These are phyloP conservation scores for Caenorhabditis plicata DNA, from an alignment of 2,888 invertebrate species.

Conservation along the genomic window DNA sequence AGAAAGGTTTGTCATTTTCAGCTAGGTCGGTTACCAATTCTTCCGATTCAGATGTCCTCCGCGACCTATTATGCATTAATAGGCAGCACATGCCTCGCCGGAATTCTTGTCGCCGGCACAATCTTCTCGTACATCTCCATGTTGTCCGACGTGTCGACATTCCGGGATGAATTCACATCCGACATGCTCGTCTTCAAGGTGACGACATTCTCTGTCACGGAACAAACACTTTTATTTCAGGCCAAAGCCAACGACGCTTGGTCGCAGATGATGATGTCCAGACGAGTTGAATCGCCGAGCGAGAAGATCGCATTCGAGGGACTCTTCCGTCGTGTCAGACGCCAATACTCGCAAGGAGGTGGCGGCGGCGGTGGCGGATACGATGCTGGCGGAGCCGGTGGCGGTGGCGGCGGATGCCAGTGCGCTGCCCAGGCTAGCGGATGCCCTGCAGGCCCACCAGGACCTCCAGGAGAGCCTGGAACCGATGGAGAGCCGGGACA, in stretches of 20 bases:
- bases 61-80: slow-evolving; percentile 29
- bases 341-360: slow-evolving; percentile 14
- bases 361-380: slow-evolving; percentile 1
- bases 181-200: slow-evolving; percentile 31
- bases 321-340: slow-evolving; percentile 19
- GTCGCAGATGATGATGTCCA: slow-evolving; percentile 32
- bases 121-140: slow-evolving; percentile 21
- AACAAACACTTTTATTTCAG: slow-evolving; percentile 6
- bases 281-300: slow-evolving; percentile 22
- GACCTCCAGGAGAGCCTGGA: slow-evolving; percentile 31
- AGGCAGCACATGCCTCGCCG: slow-evolving; percentile 27
- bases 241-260: slow-evolving; percentile 38
- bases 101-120: slow-evolving; percentile 22
- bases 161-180: slow-evolving; percentile 19
- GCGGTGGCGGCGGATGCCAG: slow-evolving; percentile 6
- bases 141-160: slow-evolving; percentile 15
- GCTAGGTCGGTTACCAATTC: too few relatives aligned
- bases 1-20: too few relatives aligned
- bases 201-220: neutral
- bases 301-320: slow-evolving; percentile 27
- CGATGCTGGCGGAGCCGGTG: slow-evolving; percentile 4
- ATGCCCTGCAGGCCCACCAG: slow-evolving; percentile 23
- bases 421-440: slow-evolving; percentile 12
- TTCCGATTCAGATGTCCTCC: slow-evolving; percentile 8
- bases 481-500: slow-evolving; percentile 16